These are phyloP conservation scores for Cottus gobio DNA, from an alignment of 2,113 vertebrate genomes.

Conservation along the genomic window DNA sequence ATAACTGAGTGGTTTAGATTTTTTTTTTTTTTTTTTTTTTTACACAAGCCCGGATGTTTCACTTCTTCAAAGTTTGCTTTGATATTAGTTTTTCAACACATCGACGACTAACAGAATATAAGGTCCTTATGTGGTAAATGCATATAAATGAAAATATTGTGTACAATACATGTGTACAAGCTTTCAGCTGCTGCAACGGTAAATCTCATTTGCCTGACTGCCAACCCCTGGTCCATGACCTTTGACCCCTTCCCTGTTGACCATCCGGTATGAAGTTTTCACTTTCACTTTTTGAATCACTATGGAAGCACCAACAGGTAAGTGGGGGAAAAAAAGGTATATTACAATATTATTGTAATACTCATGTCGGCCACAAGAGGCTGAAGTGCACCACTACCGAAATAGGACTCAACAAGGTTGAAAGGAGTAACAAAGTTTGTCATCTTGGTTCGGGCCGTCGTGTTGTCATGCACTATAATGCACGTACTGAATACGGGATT, in stretches of 20 bases:
- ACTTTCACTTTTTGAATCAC: too few species aligned
- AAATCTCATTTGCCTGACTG: background rate
- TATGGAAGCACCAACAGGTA: too few species aligned
- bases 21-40: too few species aligned
- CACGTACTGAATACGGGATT: too few species aligned
- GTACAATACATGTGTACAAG: background rate
- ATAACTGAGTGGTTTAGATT: background rate
- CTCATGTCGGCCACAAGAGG: too few species aligned
- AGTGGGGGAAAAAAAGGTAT: too few species aligned
- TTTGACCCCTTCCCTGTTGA: background rate
- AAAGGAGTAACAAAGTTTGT: too few species aligned
- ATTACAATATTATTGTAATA: too few species aligned
- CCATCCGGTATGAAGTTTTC: background rate
- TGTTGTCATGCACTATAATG: too few species aligned
- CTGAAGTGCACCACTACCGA: too few species aligned
- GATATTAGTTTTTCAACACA: background rate
- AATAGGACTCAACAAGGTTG: too few species aligned
- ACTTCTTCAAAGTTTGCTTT: background rate
- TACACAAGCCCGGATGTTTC: background rate
- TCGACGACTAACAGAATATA: background rate
- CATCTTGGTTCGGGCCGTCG: too few species aligned
- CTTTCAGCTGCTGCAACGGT: background rate
- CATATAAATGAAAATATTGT: background rate
- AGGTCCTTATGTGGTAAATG: background rate
- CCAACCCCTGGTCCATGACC: background rate